A percentile compares a stretch with the other conserved stretches of the same genome.
Evolutionary conservation across 2,888 invertebrate genomes (phyloP).

Genomic region (Yponomeuta sedellus): DNA sequence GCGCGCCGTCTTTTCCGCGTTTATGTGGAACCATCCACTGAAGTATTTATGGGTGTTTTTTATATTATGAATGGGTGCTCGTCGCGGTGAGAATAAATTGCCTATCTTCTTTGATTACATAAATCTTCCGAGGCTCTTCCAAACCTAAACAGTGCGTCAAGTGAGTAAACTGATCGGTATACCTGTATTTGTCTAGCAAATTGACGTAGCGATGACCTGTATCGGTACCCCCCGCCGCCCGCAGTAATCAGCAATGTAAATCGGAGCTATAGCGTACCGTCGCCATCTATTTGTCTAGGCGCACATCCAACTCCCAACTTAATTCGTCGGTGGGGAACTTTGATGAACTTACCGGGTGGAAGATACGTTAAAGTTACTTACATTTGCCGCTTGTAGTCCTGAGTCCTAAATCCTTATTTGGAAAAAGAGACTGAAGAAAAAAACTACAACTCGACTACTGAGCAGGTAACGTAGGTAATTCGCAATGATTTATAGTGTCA

Average conservation of each 20-base stretch:
- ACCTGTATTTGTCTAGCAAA: neutral
- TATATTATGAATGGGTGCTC: neutral
- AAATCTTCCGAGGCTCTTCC: neutral
- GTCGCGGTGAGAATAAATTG: neutral
- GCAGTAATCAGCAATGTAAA: conserved; percentile 1
- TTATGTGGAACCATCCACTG: neutral
- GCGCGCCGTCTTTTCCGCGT: neutral
- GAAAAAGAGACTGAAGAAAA: no score
- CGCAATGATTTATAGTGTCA: no score
- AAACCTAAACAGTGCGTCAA: neutral
- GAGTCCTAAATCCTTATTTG: no score
- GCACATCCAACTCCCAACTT: conserved; percentile 9
- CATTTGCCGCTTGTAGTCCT: no score
- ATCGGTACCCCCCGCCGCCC: neutral
- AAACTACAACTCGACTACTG: no score
- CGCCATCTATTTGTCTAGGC: conserved; percentile 12
- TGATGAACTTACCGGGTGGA: no score
- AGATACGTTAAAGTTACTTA: no score
- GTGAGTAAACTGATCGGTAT: neutral
- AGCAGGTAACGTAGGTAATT: no score
- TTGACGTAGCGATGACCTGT: neutral
- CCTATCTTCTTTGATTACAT: conserved; percentile 1
- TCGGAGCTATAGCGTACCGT: conserved; percentile 6
- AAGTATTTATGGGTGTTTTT: conserved; percentile 1
- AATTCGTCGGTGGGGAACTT: conserved; percentile 9